Evolutionary conservation across 1,140 invertebrate species (phyloP), one percentile per base, ranked within the genome.

Genomic region (Linepithema humile): DNA sequence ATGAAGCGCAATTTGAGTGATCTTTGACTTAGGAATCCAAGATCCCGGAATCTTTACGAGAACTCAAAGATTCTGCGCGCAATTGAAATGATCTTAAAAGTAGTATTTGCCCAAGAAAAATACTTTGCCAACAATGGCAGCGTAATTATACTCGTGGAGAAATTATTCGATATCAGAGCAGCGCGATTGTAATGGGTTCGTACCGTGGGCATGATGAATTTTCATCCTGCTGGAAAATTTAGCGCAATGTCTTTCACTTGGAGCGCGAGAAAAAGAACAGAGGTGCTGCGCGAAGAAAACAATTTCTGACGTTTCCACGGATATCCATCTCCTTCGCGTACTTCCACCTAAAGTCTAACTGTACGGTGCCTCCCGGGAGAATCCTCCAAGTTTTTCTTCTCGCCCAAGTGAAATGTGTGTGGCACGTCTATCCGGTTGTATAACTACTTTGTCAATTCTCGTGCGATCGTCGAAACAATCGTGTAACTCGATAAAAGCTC

Each of bases 301-400:
- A 69, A 55, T 80, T 80, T 48, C n/a, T 80, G 75, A 80, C 48
- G 50, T 80, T 80, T 69, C 62, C 23, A 35, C 73, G 75, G 35
- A 55, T 69, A 78, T 70, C 26, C 75, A 80, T 80, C 75, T 69
- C 65, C 12, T 70, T 62, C 59, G 59, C 38, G 59, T 15, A 4
- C 17, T 7, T 69, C 75, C 26, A 43, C 12, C 23, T 38, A 65
- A 69, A 78, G 75, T 78, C 29, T 40, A 38, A 38, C 75, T 38
- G 15, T 29, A 12, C 64, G 26, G 57, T 69, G 70, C 35, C 64
- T 80, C 64, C 57, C 35, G 48, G n/a, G 75, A 80, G 64, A 15
- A 70, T 69, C 75, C 55, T 9, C 17, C 48, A 55, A 43, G 50
- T 55, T 80, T 70, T 78, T 12, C 48, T 48, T 23, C 23, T 32